These are phyloP conservation scores for Turritopsis dohrnii DNA, from an alignment of 30 jellyfish, hydroid and myxozoan species.

Conservation along the genomic window DNA sequence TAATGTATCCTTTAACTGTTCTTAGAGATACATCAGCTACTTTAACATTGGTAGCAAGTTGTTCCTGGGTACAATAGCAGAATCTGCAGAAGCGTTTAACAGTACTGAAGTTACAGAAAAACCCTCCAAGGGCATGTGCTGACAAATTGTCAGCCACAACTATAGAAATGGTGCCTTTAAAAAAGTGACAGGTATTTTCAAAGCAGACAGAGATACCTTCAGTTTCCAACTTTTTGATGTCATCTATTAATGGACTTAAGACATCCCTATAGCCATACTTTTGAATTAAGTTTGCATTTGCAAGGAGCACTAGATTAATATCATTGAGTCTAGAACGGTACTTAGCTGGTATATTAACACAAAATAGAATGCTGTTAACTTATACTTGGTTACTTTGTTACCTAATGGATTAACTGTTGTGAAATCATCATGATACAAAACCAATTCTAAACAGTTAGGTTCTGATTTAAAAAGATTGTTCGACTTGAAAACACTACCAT, in stretches of 20 bases:
- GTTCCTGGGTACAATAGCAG: not conserved
- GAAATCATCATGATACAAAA: constrained; percentile 4
- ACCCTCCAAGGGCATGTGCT: not conserved
- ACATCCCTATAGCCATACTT: constrained; percentile 16
- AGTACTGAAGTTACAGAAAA: not conserved
- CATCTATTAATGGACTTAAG: constrained; percentile 20
- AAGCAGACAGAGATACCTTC: not conserved
- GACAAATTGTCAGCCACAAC: constrained; percentile 1
- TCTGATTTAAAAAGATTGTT: not conserved
- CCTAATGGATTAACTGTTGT: too few species aligned
- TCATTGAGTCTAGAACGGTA: not conserved
- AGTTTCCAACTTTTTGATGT: constrained; percentile 1
- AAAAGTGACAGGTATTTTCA: too few species aligned
- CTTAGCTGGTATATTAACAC: not conserved
- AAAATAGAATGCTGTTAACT: not conserved
- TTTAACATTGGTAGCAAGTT: not conserved
- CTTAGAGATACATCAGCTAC: not conserved
- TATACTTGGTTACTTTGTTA: too few species aligned
- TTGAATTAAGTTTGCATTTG: constrained; percentile 16
- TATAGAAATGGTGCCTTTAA: too few species aligned
- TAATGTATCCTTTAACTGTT: not conserved
- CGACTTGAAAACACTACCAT: not conserved
- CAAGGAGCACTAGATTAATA: constrained; percentile 1
- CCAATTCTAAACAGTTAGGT: not conserved
- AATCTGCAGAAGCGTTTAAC: not conserved